Evolutionary conservation across 2,888 invertebrate species (phyloP), one percentile per base, ranked within the genome.

Genomic region (Congeria kusceri): DNA sequence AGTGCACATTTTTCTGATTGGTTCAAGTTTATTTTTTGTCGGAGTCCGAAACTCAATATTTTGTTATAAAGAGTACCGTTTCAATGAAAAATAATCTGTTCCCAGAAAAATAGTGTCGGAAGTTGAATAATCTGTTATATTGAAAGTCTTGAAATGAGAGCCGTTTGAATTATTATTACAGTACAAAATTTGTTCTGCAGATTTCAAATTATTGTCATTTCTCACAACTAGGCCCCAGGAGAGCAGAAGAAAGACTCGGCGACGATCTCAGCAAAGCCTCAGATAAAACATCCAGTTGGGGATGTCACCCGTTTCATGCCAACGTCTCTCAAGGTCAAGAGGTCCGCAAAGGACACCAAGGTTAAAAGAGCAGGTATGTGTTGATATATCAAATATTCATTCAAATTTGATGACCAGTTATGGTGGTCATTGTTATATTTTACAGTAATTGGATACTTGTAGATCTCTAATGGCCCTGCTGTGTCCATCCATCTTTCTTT

Each of bases 301-400:
- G 99, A 99, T 94, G 97, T 99, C 0, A 99, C 99, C 0, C 95
- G 98, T 74, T 99, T 99, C 94, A 96, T 98, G 61, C 99, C 99
- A 0, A 98, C 98, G 0, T 96, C 99, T 0, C 94, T 99, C 66
- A 95, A 98, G 76, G 96, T 99, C 1, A 98, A 98, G 92, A 95
- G 98, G 58, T 97, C 97, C 86, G 97, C 86, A 44, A 91, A 90
- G 80, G 93, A 92, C 82, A 83, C 88, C 61, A 92, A 90, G 83
- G 79, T 89, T 62, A 89, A 86, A 66, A 78, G 77, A 53, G 63
- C 85, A 72, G 78, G 91, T 91, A 71, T 81, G 86, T 39, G 39
- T 77, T 9, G 67, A 25, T 29, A 58, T 11, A 39, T 1, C 9
- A 39, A 39, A 39, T 13, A 32, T 32, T 32, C 13, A 7, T 53